Evolutionary conservation across 2,113 vertebrate genomes (phyloP), one percentile per base, ranked within the genome.

Genomic region (Oxyruncus cristatus): DNA sequence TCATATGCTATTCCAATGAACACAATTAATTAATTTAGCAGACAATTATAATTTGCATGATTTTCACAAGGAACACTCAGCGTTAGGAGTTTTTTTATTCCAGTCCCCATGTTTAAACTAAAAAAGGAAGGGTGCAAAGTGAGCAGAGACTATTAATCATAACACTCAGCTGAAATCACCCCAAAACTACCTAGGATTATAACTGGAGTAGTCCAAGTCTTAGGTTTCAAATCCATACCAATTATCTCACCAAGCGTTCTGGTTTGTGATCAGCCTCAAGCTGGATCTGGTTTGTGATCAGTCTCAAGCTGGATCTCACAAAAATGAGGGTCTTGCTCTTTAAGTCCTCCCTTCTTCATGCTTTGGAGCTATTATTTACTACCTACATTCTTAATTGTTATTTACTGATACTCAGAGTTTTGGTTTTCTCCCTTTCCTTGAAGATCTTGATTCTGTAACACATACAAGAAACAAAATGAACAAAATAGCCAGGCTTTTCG

Each of bases 11-110:
- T 95, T 93, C 83, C 30, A 3, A 96, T 87, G 73, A 96, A 89
- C 2, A 10, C 27, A 75, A 78, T 89, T 93, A 95, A 95, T 95
- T 93, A 95, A 87, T 94, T 89, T 87, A 92, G 66, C n/a, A 53
- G 85, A 92, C 3, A 3, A 94, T 28, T 68, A 18, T 24, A 92
- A 96, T 95, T 95, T 93, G 80, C 73, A 85, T 95, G 89, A 91
- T 92, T 93, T 86, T 89, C 68, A 78, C 32, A 35, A 84, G 80
- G 35, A 92, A 90, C n/a, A 23, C 42, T 89, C 72, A 75, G 68
- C 39, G 2, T 65, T 92, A 84, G 50, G 35, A 90, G 27, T 2
- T 89, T 93, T 93, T 93, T 93, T 35, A 55, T 78, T 77, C n/a
- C 61, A n/a, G 18, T 86, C 3, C 37, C 28, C n/a, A 61, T 0